phyloP scores from a whole-genome alignment of 1,140 invertebrate species.

The Hermatobates lingyangjiaoensis region DNA sequence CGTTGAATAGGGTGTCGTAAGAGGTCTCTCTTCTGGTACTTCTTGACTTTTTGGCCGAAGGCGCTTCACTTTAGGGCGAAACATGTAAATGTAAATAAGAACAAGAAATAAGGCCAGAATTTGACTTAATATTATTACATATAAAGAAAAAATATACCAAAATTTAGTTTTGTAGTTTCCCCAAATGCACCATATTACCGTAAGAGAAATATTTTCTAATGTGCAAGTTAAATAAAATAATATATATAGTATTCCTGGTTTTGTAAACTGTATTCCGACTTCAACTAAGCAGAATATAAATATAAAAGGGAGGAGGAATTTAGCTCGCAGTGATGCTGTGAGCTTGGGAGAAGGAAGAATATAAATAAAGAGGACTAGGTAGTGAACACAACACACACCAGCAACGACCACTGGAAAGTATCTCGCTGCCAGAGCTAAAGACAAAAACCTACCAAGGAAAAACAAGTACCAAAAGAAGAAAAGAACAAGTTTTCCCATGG shows the following conservation, averaged over 20 bases:
- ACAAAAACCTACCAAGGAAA: constrained; percentile 7
- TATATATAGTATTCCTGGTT: constrained; percentile 7
- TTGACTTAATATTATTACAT: constrained; percentile 7
- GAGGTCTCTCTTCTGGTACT: neutral
- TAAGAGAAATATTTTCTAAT: constrained; percentile 10
- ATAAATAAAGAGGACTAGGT: constrained; percentile 10
- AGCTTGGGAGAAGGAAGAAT: constrained; percentile 4
- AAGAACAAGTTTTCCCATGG: constrained; percentile 10
- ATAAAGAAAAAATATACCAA: constrained; percentile 10
- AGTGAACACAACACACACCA: constrained; percentile 6
- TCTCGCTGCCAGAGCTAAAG: constrained; percentile 4
- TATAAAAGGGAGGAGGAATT: constrained; percentile 8
- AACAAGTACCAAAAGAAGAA: constrained; percentile 15
- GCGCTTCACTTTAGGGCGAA: constrained; percentile 5
- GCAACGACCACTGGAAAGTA: constrained; percentile 7
- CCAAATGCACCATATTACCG: constrained; percentile 10
- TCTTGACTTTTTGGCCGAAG: neutral
- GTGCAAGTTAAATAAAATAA: constrained; percentile 5
- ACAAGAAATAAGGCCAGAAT: constrained; percentile 6
- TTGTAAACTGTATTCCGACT: constrained; percentile 12
- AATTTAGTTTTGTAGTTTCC: neutral
- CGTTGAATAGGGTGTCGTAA: no score
- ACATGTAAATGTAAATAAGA: constrained; percentile 6
- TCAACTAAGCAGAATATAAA: constrained; percentile 13
- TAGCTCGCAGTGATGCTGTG: constrained; percentile 1